Evolutionary conservation across 2,113 vertebrate genomes (phyloP), one percentile per base, ranked within the genome.

Genomic region (Upupa epops): DNA sequence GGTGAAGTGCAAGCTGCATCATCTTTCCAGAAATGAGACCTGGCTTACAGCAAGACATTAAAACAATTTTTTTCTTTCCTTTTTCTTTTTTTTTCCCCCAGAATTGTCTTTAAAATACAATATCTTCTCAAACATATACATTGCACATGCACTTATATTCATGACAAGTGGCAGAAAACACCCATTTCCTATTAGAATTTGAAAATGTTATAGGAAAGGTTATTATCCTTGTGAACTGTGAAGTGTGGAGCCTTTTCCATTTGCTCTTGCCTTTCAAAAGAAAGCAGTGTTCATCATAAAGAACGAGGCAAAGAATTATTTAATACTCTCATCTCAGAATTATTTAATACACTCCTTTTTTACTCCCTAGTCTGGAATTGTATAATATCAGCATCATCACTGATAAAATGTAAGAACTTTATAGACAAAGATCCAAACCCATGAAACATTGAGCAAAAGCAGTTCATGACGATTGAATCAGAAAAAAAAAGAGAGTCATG

Each of bases 41-140:
- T 49, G 3, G 13, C 0, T 1, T 1, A 60, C 8, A 61, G 8
- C 25, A 88, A 58, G 6, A 21, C n/a, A 61, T 29, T 52, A 28
- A 54, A 74, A 48, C 13, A 1, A 8, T 54, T 10, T 0, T 65
- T 45, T 18, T 11, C 51, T 5, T 28, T 6, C 8, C 9, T 7
- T 5, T 48, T 17, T 49, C 9, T 22, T 28, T 21, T 5, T 18
- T 26, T 52, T 34, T 26, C 17, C 17, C 4, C 0, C 5, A 10
- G 48, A 75, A 58, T 10, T 26, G 0, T 46, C 20, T 61, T 91
- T 28, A 13, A 70, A 74, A 64, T 52, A 45, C 3, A 37, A 49
- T 9, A 4, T 37, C 24, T 58, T 34, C 55, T 83, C 24, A 29
- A 81, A 81, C 77, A 74, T 78, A 55, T 25, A 28, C 5, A 40